Conservation (phyloP, 2,888 invertebrate genomes). For the Drosophila acutilabella region DNA sequence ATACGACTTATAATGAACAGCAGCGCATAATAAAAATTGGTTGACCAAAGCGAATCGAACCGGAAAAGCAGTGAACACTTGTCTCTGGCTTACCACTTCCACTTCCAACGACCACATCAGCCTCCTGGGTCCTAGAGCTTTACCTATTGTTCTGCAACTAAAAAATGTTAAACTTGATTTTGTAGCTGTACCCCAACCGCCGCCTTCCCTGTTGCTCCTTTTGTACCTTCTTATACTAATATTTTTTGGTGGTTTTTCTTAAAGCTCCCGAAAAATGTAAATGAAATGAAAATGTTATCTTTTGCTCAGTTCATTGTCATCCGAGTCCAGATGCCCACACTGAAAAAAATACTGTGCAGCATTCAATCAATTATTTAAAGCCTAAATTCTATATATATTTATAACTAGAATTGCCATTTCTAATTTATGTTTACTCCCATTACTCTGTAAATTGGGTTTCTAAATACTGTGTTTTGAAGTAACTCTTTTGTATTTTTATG, state of each 20-base stretch:
- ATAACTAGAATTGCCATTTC: too few species aligned
- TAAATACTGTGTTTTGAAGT: too few species aligned
- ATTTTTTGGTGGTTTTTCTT: slow-evolving; percentile 11
- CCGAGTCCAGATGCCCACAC: background rate
- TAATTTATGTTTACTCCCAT: too few species aligned
- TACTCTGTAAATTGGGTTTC: too few species aligned
- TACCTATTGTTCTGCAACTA: slow-evolving; percentile 63
- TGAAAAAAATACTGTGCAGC: background rate
- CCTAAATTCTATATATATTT: too few species aligned
- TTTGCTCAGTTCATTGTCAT: slow-evolving; percentile 38
- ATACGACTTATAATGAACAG: background rate
- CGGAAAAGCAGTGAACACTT: slow-evolving; percentile 9
- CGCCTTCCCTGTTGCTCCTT: background rate
- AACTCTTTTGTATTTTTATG: too few species aligned
- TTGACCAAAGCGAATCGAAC: slow-evolving; percentile 2
- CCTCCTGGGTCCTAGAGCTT: background rate
- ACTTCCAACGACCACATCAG: background rate
- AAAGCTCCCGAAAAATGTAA: slow-evolving; percentile 42
- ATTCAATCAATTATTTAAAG: background rate
- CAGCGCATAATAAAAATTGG: slow-evolving; percentile 1
- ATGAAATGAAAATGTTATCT: slow-evolving; percentile 50
- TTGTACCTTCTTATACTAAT: background rate
- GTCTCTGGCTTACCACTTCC: background rate
- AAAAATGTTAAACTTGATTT: slow-evolving; percentile 15
- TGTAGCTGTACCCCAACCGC: background rate